phyloP scores from a whole-genome alignment of 2,113 vertebrate species.

The Limnothrissa miodon region DNA sequence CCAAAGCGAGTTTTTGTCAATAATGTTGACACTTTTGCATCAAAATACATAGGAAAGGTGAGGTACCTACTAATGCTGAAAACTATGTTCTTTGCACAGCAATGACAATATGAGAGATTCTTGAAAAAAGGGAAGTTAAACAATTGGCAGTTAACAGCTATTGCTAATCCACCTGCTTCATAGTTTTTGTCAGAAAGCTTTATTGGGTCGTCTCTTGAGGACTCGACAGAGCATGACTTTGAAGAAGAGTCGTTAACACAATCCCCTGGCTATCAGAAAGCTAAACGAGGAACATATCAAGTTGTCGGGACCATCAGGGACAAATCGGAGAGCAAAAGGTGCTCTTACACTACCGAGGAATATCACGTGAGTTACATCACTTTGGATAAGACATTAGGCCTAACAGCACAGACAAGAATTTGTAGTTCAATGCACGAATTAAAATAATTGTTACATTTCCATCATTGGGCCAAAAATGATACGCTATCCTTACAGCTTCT shows the following conservation, averaged over 20 bases:
- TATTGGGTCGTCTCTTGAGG: conserved; percentile 64
- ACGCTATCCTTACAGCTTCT: conserved; percentile 52
- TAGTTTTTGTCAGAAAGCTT: conserved; percentile 77
- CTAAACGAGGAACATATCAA: conserved; percentile 63
- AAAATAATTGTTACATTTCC: not conserved
- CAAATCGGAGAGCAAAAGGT: conserved; percentile 25
- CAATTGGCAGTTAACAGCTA: not conserved
- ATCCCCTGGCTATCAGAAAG: conserved; percentile 31
- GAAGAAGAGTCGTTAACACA: conserved; percentile 57
- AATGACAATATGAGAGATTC: not conserved
- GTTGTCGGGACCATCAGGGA: conserved; percentile 79
- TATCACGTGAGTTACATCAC: conserved; percentile 71
- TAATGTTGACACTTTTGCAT: conserved; percentile 75
- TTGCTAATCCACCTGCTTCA: not conserved
- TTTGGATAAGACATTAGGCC: too few relatives aligned
- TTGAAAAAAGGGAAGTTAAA: not conserved
- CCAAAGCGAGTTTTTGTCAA: conserved; percentile 78
- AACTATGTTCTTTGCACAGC: not conserved
- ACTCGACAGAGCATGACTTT: conserved; percentile 49
- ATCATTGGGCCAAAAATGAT: not conserved
- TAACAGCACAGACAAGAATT: not conserved
- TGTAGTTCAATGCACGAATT: not conserved
- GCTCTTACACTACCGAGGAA: conserved; percentile 63
- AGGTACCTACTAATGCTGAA: conserved; percentile 18
- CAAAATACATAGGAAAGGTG: conserved; percentile 78